Evolutionary conservation across 2,888 invertebrate species (phyloP), one percentile per base, ranked within the genome.

Genomic region (Archaeoteleia sp.): DNA sequence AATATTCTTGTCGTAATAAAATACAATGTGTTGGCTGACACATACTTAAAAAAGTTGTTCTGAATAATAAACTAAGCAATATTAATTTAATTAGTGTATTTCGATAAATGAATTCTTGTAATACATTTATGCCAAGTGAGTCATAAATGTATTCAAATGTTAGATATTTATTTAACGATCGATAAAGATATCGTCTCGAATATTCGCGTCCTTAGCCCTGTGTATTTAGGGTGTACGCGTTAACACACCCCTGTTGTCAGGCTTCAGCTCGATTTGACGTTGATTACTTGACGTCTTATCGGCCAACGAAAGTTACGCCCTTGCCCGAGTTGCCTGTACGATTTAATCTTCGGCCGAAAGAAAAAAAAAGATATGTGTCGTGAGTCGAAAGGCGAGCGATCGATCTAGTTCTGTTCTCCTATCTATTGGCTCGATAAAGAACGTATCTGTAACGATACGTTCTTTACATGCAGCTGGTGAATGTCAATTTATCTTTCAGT

Each of bases 401-500:
- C 63, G 68, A 68, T 60, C 63, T 43, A 58, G 40, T 45, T 42
- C 42, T 55, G 58, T 60, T 60, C 39, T 60, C 54, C 15, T 60
- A 54, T 63, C 55, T 55, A 63, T 65, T 68, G 60, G 58, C 46
- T 43, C 63, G 51, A 63, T 63, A 63, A 63, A 68, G 68, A 60
- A 68, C 55, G 60, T 55, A 68, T 65, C 57, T 62, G 6, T 37
- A 43, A 27, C 48, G 48, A 32, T 60, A 62, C 58, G 63, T 68
- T 69, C 60, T 69, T 69, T 69, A 61, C 69, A 69, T 69, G 69
- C 69, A 69, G 60, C 61, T 49, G 69, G 69, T 65, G 65, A 53
- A 69, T 65, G 69, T 69, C 68, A 63, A 68, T 68, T 68, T 68
- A 68, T 68, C 63, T 69, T 69, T 55, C 68, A 51, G 55, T 30